phyloP scores from a whole-genome alignment of 2,797 vertebrate species.

The Enteromius fasciolatus region DNA sequence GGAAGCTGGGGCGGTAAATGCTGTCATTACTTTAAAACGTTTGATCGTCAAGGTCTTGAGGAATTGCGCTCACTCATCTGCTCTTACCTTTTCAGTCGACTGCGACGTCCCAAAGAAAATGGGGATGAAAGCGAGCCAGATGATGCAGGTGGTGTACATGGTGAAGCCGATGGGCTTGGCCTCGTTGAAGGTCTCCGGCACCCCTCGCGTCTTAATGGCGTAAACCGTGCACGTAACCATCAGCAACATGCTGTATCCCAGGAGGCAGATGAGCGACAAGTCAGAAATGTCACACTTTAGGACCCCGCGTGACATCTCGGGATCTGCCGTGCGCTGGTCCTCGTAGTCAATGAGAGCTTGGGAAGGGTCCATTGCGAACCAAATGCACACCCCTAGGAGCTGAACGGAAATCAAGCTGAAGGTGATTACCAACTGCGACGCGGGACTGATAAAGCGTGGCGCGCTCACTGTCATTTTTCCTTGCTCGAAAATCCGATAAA shows the following conservation, averaged over 20 bases:
- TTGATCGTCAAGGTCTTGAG: not conserved
- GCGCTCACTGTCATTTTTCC: constrained; percentile 93
- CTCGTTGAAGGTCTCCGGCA: constrained; percentile 99
- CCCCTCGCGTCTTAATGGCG: constrained; percentile 96
- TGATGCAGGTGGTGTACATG: constrained; percentile 99
- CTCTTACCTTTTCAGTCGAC: constrained; percentile 94
- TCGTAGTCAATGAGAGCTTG: constrained; percentile 96
- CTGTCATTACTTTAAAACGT: constrained; percentile 17
- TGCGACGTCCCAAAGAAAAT: constrained; percentile 99
- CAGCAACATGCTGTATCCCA: constrained; percentile 98
- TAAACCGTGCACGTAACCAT: constrained; percentile 99
- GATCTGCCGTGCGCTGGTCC: constrained; percentile 94
- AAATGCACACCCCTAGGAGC: constrained; percentile 94
- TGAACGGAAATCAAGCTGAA: constrained; percentile 96
- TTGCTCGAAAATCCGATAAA: constrained; percentile 99
- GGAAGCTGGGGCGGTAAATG: constrained; percentile 4
- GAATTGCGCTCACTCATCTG: not conserved
- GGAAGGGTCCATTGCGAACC: constrained; percentile 95
- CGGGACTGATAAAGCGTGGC: constrained; percentile 93
- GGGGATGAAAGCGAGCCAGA: constrained; percentile 99
- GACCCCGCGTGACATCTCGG: constrained; percentile 89
- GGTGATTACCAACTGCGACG: constrained; percentile 94
- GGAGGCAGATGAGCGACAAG: constrained; percentile 96
- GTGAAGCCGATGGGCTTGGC: constrained; percentile 99
- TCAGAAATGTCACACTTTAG: constrained; percentile 99